Conservation (phyloP, 2,113 vertebrate genomes). For the Campylorhamphus procurvoides region DNA sequence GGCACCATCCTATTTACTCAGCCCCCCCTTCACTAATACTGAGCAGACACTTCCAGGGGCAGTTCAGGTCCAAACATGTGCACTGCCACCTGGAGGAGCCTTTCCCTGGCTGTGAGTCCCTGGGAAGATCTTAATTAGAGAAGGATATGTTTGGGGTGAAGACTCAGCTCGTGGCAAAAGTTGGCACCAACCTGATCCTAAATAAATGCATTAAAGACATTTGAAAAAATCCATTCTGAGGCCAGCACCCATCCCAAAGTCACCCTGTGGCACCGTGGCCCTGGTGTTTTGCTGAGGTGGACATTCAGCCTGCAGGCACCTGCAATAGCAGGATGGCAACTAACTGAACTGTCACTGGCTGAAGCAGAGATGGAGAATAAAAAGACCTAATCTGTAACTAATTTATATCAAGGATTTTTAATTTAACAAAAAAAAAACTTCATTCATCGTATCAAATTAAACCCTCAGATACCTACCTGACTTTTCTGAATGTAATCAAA, state of each 20-base stretch:
- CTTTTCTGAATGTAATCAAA: not conserved
- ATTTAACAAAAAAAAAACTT: not conserved
- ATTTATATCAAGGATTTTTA: not conserved
- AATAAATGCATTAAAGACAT: not conserved
- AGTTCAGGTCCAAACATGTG: rapidly evolving
- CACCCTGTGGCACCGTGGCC: rapidly evolving
- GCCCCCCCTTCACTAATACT: not conserved
- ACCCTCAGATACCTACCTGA: not conserved
- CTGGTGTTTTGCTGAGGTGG: not conserved
- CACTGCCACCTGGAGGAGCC: not conserved
- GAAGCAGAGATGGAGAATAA: not conserved
- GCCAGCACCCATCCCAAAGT: not conserved
- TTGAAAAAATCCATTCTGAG: rapidly evolving
- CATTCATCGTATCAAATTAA: not conserved
- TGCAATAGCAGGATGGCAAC: not conserved
- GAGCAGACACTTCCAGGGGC: not conserved
- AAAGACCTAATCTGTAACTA: not conserved
- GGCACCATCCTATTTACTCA: not conserved
- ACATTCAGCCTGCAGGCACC: rapidly evolving
- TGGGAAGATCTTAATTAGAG: not conserved
- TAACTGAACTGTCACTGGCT: not conserved
- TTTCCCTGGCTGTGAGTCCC: not conserved
- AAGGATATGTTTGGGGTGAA: not conserved
- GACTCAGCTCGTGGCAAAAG: not conserved
- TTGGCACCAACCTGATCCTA: not conserved